Percentiles rank a stretch among this genome's conserved stretches.
These are phyloP conservation scores for Andrena praecox DNA, from an alignment of 2,888 invertebrate species.

Conservation along the genomic window DNA sequence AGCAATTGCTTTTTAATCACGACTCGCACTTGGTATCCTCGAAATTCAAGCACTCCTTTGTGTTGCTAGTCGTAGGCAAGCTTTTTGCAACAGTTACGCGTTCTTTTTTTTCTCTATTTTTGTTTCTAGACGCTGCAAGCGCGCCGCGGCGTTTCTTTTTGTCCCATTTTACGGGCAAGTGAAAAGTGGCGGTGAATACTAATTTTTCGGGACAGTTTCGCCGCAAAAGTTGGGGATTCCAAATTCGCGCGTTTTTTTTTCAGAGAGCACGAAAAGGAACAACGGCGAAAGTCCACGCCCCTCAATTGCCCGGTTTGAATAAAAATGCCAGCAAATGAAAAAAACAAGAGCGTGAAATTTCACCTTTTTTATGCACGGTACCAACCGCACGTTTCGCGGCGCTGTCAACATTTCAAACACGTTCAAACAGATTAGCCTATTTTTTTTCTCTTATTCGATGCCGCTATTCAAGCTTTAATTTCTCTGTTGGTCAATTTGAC, in stretches of 20 bases:
- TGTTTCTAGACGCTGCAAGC: not conserved
- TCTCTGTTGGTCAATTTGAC: not conserved
- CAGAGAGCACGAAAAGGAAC: not conserved
- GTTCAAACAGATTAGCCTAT: not conserved
- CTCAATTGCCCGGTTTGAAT: not conserved
- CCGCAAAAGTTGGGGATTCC: not conserved
- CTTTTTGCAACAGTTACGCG: too few relatives aligned
- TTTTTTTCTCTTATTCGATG: not conserved
- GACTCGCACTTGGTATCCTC: too few relatives aligned
- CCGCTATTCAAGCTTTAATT: not conserved
- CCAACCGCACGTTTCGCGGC: not conserved
- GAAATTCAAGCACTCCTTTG: too few relatives aligned
- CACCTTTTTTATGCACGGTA: not conserved
- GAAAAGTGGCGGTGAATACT: not conserved
- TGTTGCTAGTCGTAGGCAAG: too few relatives aligned
- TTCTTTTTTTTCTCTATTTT: not conserved
- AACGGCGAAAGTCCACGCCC: not conserved
- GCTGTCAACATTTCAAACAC: conserved; percentile 24
- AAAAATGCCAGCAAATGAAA: not conserved
- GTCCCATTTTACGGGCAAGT: not conserved
- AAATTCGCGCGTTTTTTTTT: not conserved
- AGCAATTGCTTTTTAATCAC: too few relatives aligned
- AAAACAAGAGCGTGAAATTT: not conserved
- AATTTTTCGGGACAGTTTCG: not conserved
- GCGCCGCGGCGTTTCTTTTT: not conserved